phyloP scores from a whole-genome alignment of 2,888 invertebrate species.

The Odontomyia ornata region DNA sequence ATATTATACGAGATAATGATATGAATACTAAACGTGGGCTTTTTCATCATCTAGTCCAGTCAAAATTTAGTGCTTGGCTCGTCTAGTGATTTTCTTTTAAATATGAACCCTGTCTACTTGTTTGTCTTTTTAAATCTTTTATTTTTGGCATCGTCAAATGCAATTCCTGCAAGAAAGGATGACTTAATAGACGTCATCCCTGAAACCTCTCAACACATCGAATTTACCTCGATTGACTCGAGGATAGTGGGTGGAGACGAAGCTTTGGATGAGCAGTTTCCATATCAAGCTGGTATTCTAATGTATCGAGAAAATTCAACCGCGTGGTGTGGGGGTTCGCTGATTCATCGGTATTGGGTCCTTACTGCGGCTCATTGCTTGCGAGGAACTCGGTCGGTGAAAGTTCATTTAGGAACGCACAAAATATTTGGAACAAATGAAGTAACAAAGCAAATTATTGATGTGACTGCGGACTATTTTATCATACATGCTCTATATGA shows the following conservation, averaged over 20 bases:
- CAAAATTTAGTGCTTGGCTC: too few species aligned
- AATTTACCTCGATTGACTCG: not conserved
- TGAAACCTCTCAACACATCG: too few species aligned
- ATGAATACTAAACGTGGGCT: too few species aligned
- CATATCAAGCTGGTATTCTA: slow-evolving; percentile 59
- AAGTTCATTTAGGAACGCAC: slow-evolving; percentile 32
- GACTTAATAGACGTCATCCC: too few species aligned
- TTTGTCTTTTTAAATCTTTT: too few species aligned
- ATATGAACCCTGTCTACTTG: too few species aligned
- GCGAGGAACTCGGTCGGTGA: slow-evolving; percentile 37
- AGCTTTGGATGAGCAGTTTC: slow-evolving; percentile 54
- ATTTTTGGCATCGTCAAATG: too few species aligned
- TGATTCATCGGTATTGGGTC: slow-evolving; percentile 55
- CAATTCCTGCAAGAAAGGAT: too few species aligned
- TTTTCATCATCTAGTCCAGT: too few species aligned
- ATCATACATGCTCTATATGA: slow-evolving; percentile 28
- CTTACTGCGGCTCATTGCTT: slow-evolving; percentile 61
- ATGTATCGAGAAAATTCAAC: slow-evolving; percentile 44
- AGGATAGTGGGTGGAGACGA: slow-evolving; percentile 47
- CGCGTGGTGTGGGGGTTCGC: slow-evolving; percentile 57
- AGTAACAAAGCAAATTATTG: not conserved
- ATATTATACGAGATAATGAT: too few species aligned
- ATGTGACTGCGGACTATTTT: not conserved
- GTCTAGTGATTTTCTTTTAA: too few species aligned
- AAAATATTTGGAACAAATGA: not conserved